Evolutionary conservation across 1,140 invertebrate species (phyloP), one percentile per base, ranked within the genome.

Genomic region (Drosophila nasuta): DNA sequence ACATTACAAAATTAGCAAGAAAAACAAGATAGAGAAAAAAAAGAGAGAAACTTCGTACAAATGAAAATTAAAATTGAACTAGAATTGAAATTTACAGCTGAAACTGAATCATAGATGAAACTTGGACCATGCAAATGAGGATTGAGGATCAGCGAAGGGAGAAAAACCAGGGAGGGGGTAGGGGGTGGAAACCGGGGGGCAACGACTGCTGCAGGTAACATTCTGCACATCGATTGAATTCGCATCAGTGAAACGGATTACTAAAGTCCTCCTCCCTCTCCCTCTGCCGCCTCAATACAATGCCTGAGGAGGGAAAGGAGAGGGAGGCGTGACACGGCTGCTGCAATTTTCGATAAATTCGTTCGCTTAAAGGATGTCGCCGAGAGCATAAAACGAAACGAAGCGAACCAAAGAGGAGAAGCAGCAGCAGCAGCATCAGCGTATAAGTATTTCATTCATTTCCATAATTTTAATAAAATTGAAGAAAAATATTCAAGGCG

Each of bases 381-480:
- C 38, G 45, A 28, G n/a, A 25, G 49, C 28, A 35, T 30, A n/a
- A 45, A 63, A 45, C 17, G 58, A 30, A 49, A 60, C 46, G 54
- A 38, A 28, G 41, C 7, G 46, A 7, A 11, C 7, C 5, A 8
- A 3, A 20, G 3, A 1, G 2, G 1, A 28, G 48, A 10, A 54
- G 54, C 13, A 59, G 62, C 41, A 66, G 35, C 17, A 59, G 56
- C 48, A 62, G 51, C 17, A 28, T 25, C 41, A 58, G 64, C 35
- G 45, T 43, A 66, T 46, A 74, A 74, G 88, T 85, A 88, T 89
- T 88, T 83, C 83, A 88, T 89, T 88, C 83, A 89, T 89, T 89
- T 89, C 85, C 85, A 89, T 89, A 89, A 89, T 89, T 85, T 89
- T 89, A 89, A 89, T 89, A 89, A 89, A 89, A 89, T 89, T 89